A percentile compares a stretch with the other conserved stretches of the same genome.
Conservation (phyloP, 2,888 invertebrate species). For the Malachius bipustulatus region DNA sequence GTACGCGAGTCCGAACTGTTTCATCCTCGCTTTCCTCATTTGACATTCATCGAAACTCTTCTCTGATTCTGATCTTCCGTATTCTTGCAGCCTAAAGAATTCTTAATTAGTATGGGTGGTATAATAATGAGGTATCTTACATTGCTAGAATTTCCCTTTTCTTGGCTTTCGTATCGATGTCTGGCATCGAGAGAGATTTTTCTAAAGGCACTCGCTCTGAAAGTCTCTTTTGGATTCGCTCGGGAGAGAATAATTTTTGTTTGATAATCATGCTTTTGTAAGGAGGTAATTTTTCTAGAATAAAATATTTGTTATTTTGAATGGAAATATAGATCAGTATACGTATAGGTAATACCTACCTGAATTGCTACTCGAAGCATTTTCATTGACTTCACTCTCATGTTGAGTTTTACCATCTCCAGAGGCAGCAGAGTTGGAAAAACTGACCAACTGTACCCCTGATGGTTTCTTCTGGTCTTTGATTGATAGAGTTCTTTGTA, state of each 20-base stretch:
- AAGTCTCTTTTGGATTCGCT: too few species aligned
- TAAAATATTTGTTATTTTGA: conserved; percentile 29
- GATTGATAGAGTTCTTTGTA: conserved; percentile 42
- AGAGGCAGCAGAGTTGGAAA: conserved; percentile 31
- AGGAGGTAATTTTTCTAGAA: conserved; percentile 9
- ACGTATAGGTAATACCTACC: conserved; percentile 19
- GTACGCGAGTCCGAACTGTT: conserved; percentile 55
- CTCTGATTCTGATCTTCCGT: conserved; percentile 69
- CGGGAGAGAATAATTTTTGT: too few species aligned
- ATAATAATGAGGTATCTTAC: conserved; percentile 53
- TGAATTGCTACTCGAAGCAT: conserved; percentile 29
- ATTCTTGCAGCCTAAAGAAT: conserved; percentile 52
- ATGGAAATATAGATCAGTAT: background rate
- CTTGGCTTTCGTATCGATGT: conserved; percentile 64
- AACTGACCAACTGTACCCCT: conserved; percentile 32
- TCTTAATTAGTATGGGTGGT: too few species aligned
- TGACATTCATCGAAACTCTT: conserved; percentile 59
- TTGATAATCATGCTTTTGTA: too few species aligned
- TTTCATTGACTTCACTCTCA: conserved; percentile 25
- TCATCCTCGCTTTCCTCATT: conserved; percentile 49
- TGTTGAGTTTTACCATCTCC: conserved; percentile 24
- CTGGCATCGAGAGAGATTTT: conserved; percentile 75
- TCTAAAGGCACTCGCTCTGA: conserved; percentile 48
- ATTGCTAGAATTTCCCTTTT: conserved; percentile 55
- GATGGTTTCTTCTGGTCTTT: conserved; percentile 32